These are phyloP conservation scores for Atherix ibis DNA, from an alignment of 2,888 invertebrate species.

Conservation along the genomic window DNA sequence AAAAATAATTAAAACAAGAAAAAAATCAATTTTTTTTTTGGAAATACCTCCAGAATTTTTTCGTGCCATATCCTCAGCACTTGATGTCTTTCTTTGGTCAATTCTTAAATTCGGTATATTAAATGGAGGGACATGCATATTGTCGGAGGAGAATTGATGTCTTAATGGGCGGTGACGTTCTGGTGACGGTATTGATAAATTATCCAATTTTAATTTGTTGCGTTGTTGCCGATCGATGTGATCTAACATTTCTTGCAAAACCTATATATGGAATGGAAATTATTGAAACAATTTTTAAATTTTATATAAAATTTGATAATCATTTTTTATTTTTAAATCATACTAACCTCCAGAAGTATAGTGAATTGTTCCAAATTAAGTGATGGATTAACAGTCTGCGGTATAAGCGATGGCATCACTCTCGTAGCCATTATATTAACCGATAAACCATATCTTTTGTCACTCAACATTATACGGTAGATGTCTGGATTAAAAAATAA, in stretches of 20 bases:
- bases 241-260: constrained; percentile 84
- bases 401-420: constrained; percentile 82
- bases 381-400: constrained; percentile 80
- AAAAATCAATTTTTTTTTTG: not conserved
- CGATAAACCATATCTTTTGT: constrained; percentile 79
- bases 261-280: constrained; percentile 32
- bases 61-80: constrained; percentile 80
- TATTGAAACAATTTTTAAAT: too few species aligned
- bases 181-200: constrained; percentile 55
- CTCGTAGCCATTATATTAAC: constrained; percentile 84
- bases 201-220: constrained; percentile 75
- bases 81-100: constrained; percentile 76
- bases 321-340: too few species aligned
- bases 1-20: too few species aligned
- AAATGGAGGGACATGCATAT: constrained; percentile 69
- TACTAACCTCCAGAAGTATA: constrained; percentile 48
- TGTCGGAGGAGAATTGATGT: constrained; percentile 74
- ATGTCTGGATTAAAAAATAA: constrained; percentile 49
- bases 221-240: constrained; percentile 77
- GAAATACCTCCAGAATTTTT: constrained; percentile 59
- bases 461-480: constrained; percentile 77
- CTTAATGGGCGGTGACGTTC: constrained; percentile 59
- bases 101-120: constrained; percentile 78
- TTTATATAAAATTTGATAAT: too few species aligned
- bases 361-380: constrained; percentile 71